phyloP scores from a whole-genome alignment of 1,140 invertebrate genomes.

The Homalodisca vitripennis region DNA sequence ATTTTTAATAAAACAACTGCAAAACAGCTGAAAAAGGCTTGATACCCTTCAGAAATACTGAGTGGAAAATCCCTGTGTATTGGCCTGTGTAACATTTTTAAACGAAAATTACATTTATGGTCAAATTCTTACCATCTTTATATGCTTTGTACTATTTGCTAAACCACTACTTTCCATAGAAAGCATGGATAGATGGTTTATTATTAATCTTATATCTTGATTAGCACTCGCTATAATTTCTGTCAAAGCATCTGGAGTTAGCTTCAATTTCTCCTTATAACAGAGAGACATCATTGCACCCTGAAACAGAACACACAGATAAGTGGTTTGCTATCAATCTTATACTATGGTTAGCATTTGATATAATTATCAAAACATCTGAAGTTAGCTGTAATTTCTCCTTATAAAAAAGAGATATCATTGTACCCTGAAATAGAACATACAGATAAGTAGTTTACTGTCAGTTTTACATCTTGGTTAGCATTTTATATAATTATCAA shows the following conservation, averaged over 20 bases:
- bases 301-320: conserved; percentile 54
- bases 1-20: too few relatives aligned
- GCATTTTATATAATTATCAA: too few relatives aligned
- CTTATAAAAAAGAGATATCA: conserved; percentile 90
- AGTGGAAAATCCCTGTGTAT: too few relatives aligned
- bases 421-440: conserved; percentile 61
- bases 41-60: too few relatives aligned
- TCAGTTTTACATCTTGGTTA: too few relatives aligned
- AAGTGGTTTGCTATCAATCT: conserved; percentile 90
- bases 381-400: conserved; percentile 83
- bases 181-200: conserved; percentile 82
- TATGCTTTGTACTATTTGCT: conserved; percentile 67
- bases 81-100: too few relatives aligned
- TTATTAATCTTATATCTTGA: conserved; percentile 90
- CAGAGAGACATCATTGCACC: conserved; percentile 87
- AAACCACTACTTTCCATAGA: conserved; percentile 53
- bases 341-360: conserved; percentile 88
- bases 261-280: conserved; percentile 88
- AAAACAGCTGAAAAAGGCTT: too few relatives aligned
- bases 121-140: conserved; percentile 67
- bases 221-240: conserved; percentile 87
- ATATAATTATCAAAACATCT: conserved; percentile 79
- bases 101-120: too few relatives aligned
- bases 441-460: too few relatives aligned
- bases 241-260: conserved; percentile 70